Evolutionary conservation across 2,113 vertebrate genomes (phyloP).

Genomic region (Cynocephalus volans): DNA sequence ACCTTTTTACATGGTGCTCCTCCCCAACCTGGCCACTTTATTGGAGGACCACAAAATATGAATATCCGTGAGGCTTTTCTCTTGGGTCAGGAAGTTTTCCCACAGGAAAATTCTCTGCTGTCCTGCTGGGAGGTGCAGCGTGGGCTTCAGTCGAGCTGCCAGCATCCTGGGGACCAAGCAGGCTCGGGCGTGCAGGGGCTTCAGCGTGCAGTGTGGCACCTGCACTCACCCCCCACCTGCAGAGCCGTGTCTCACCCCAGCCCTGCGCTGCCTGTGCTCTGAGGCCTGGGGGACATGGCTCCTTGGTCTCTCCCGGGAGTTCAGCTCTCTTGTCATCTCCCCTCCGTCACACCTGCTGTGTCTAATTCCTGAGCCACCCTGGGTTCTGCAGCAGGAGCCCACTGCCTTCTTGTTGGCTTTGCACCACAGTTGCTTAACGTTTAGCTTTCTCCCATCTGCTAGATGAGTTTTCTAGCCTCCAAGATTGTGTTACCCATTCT

Average conservation of each 20-base stretch:
- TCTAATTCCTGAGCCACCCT: no score
- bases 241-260: neutral
- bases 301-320: neutral
- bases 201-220: neutral
- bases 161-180: neutral
- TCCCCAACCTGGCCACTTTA: neutral
- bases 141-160: neutral
- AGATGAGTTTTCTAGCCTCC: neutral
- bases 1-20: neutral
- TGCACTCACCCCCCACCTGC: neutral
- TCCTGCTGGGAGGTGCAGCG: neutral
- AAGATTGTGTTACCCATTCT: neutral
- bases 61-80: neutral
- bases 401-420: neutral
- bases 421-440: neutral
- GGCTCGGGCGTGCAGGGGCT: neutral
- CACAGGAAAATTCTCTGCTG: neutral
- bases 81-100: neutral
- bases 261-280: neutral
- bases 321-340: neutral
- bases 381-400: neutral
- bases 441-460: neutral
- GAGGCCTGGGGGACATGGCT: neutral
- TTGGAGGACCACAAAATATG: neutral
- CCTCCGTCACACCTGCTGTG: neutral